Percentiles rank a stretch among this genome's conserved stretches.
These are phyloP conservation scores for Gymnocypris eckloni DNA, from an alignment of 2,797 vertebrate species.

Conservation along the genomic window DNA sequence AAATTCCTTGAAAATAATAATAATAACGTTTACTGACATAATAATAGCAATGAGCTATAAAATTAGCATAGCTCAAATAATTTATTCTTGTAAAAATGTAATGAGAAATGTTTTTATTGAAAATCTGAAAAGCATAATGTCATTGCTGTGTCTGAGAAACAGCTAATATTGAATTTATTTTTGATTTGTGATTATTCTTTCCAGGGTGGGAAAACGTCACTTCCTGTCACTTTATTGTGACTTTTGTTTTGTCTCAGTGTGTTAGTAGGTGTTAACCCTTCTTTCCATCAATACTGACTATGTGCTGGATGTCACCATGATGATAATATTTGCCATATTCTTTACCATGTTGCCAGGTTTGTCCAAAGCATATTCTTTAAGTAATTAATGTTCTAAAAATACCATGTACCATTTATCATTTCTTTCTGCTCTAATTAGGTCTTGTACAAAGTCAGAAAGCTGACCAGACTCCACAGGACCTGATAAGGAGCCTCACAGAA, in stretches of 20 bases:
- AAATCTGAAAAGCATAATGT: background rate
- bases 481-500: background rate
- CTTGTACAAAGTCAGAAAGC: background rate
- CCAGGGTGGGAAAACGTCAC: background rate
- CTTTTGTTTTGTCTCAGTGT: background rate
- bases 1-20: no score
- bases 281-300: background rate
- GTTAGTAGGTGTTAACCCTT: no score
- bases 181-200: background rate
- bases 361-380: background rate
- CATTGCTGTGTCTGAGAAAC: background rate
- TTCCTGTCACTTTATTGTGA: background rate
- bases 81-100: background rate
- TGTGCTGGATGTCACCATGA: conserved; percentile 23
- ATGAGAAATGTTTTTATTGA: background rate
- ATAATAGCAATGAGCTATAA: background rate
- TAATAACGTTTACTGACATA: background rate
- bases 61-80: background rate
- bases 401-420: background rate
- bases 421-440: conserved; percentile 6
- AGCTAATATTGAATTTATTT: background rate
- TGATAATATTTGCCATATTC: conserved; percentile 36
- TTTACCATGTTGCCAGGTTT: background rate
- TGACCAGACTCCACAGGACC: conserved; percentile 50
- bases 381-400: background rate